Conservation (phyloP, 2,888 invertebrate genomes). For the Pseudanteris insignis region DNA sequence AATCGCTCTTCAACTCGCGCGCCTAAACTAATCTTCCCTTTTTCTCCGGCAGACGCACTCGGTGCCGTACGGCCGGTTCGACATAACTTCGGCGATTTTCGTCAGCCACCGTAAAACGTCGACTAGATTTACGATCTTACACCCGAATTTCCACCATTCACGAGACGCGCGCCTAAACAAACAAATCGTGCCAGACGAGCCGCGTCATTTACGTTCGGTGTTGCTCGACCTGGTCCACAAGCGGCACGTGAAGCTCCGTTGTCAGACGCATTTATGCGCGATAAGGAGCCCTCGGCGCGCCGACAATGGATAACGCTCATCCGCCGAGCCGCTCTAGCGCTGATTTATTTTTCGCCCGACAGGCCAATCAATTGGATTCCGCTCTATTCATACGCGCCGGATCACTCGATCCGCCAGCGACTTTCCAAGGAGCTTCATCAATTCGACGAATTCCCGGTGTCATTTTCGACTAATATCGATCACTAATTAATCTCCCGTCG, state of each 20-base stretch:
- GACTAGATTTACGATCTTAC: conserved; percentile 13
- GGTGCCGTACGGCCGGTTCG: not conserved
- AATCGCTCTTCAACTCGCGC: no score
- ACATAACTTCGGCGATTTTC: not conserved
- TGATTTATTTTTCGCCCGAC: conserved; percentile 15
- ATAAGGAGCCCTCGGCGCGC: not conserved
- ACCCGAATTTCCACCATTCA: conserved; percentile 14
- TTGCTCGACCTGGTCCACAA: no score
- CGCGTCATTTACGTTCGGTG: no score
- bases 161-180: conserved; percentile 11
- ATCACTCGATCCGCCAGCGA: not conserved
- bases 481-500: conserved; percentile 24
- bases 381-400: conserved; percentile 4
- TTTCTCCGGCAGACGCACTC: no score
- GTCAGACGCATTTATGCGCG: conserved; percentile 6
- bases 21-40: no score
- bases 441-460: conserved; percentile 19
- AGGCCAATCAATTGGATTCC: conserved; percentile 12
- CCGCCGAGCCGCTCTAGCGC: not conserved
- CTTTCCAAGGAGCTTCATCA: conserved; percentile 4
- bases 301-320: not conserved
- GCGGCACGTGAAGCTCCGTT: not conserved
- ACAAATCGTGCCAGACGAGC: conserved; percentile 1
- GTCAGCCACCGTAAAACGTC: conserved; percentile 4
- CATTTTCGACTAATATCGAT: conserved; percentile 28